These are phyloP conservation scores for Fissipunctia ypsillon DNA, from an alignment of 2,888 invertebrate species.

Conservation along the genomic window DNA sequence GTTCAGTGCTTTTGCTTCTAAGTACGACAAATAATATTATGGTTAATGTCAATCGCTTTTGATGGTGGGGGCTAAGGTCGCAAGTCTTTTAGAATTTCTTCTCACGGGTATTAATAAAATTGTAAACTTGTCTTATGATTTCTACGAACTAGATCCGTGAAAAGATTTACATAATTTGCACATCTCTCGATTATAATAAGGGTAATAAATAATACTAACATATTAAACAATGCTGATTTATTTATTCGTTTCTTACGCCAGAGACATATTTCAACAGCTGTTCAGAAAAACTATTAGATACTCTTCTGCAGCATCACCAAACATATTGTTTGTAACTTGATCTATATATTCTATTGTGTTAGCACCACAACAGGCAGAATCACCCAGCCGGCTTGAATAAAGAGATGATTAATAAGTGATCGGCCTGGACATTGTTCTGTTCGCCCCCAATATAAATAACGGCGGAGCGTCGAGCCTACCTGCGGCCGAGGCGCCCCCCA, in stretches of 20 bases:
- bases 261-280: background rate
- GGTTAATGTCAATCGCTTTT: background rate
- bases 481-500: slow-evolving; percentile 79
- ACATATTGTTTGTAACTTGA: slow-evolving; percentile 28
- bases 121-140: slow-evolving; percentile 19
- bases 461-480: slow-evolving; percentile 74
- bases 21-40: slow-evolving; percentile 10
- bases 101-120: slow-evolving; percentile 24
- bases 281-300: slow-evolving; percentile 13
- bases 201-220: slow-evolving; percentile 3
- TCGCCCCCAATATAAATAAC: slow-evolving; percentile 83
- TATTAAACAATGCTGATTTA: too few relatives aligned
- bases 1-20: slow-evolving; percentile 2
- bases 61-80: background rate
- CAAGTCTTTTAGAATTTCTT: slow-evolving; percentile 5
- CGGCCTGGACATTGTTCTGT: slow-evolving; percentile 81
- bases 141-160: slow-evolving; percentile 30
- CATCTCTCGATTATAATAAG: slow-evolving; percentile 12
- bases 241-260: background rate
- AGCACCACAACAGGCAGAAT: slow-evolving; percentile 67
- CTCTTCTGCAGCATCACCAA: background rate
- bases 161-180: slow-evolving; percentile 25
- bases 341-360: slow-evolving; percentile 51
- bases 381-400: slow-evolving; percentile 77
- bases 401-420: slow-evolving; percentile 85